These are phyloP conservation scores for Drosophila fungiperda DNA, from an alignment of 2,888 invertebrate genomes.

Conservation along the genomic window DNA sequence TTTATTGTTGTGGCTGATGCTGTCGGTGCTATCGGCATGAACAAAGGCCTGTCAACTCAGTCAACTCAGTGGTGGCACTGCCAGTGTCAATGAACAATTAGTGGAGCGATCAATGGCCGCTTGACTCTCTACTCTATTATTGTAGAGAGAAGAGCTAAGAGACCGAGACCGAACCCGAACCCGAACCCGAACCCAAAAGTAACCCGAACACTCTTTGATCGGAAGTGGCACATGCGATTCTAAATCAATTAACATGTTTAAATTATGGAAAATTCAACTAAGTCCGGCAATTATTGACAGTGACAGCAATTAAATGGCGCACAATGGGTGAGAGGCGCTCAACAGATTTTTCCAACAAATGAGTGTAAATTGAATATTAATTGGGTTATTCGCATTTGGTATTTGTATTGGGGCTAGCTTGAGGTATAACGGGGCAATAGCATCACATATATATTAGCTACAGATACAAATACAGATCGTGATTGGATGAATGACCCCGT, in stretches of 20 bases:
- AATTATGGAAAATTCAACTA: conserved; percentile 64
- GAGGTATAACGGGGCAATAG: neutral
- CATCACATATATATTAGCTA: neutral
- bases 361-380: conserved; percentile 44
- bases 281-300: conserved; percentile 49
- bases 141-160: conserved; percentile 5
- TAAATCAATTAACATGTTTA: conserved; percentile 74
- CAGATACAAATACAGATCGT: conserved; percentile 10
- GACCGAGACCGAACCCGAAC: neutral
- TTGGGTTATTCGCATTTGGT: conserved; percentile 71
- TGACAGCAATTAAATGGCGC: conserved; percentile 38
- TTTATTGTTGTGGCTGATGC: conserved; percentile 28
- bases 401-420: conserved; percentile 36
- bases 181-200: conserved; percentile 11
- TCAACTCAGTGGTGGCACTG: conserved; percentile 37
- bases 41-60: conserved; percentile 60
- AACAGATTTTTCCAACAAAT: conserved; percentile 39
- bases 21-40: conserved; percentile 69
- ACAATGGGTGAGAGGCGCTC: conserved; percentile 1
- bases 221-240: conserved; percentile 74
- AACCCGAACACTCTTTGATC: conserved; percentile 31
- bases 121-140: conserved; percentile 3
- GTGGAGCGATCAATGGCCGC: conserved; percentile 75
- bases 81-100: conserved; percentile 75
- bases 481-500: conserved; percentile 32